phyloP scores from a whole-genome alignment of 2,113 vertebrate species.

The Bubalus kerabau region DNA sequence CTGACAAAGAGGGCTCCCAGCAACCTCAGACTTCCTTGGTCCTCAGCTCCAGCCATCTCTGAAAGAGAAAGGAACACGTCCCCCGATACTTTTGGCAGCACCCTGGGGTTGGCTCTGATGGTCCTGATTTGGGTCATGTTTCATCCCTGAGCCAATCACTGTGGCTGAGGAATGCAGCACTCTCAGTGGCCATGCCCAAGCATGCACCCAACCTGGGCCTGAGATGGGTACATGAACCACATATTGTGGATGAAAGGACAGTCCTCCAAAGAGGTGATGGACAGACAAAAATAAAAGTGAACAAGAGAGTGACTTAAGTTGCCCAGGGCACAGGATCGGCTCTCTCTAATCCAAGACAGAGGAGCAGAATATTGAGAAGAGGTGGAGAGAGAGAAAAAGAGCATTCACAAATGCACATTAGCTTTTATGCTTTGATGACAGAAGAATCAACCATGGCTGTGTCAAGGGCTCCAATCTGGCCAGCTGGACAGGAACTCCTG shows the following conservation, averaged over 20 bases:
- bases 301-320: neutral
- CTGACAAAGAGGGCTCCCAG: neutral
- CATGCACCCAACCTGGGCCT: neutral
- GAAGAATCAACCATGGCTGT: neutral
- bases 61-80: neutral
- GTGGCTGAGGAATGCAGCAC: neutral
- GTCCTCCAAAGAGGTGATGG: neutral
- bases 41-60: neutral
- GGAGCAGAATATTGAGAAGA: neutral
- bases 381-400: neutral
- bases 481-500: neutral
- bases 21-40: neutral
- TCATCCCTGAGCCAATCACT: neutral
- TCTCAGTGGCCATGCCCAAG: neutral
- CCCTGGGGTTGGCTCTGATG: neutral
- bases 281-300: neutral
- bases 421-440: neutral
- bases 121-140: neutral
- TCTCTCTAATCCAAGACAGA: neutral
- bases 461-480: neutral
- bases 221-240: neutral
- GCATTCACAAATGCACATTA: neutral
- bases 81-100: neutral
- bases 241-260: too few species aligned
- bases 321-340: neutral